Conservation (phyloP, 1,140 invertebrate genomes). For the Glossosoma conforme region DNA sequence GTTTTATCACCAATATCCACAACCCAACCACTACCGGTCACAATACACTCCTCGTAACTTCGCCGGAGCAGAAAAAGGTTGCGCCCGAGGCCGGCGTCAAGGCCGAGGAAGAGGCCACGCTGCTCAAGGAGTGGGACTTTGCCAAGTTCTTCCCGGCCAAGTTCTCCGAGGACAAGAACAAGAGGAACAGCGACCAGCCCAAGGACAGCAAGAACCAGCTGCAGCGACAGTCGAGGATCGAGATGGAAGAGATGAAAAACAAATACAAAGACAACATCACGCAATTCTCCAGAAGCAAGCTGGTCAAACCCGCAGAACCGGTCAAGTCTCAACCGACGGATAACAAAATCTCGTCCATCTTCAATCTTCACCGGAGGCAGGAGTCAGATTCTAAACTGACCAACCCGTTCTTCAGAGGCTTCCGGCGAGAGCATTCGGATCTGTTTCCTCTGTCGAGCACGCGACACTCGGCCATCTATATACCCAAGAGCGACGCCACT, state of each 20-base stretch:
- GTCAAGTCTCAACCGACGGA: slow-evolving; percentile 39
- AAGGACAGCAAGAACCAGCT: slow-evolving; percentile 39
- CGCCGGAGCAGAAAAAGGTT: neutral
- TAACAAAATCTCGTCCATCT: slow-evolving; percentile 43
- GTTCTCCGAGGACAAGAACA: slow-evolving; percentile 36
- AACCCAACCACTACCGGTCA: too few relatives aligned
- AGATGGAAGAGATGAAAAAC: slow-evolving; percentile 44
- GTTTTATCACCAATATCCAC: slow-evolving; percentile 32
- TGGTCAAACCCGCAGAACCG: slow-evolving; percentile 40
- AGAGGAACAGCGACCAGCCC: slow-evolving; percentile 41
- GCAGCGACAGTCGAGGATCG: slow-evolving; percentile 41
- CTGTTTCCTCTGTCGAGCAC: slow-evolving; percentile 66
- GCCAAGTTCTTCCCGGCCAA: slow-evolving; percentile 70
- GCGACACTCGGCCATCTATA: slow-evolving; percentile 69
- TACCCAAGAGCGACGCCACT: slow-evolving; percentile 48
- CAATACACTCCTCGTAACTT: neutral
- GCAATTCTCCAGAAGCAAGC: slow-evolving; percentile 42
- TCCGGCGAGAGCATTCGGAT: slow-evolving; percentile 75
- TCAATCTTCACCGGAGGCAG: slow-evolving; percentile 53
- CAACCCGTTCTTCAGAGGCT: slow-evolving; percentile 67
- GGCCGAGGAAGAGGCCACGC: slow-evolving; percentile 69
- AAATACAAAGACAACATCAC: slow-evolving; percentile 47
- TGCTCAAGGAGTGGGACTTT: slow-evolving; percentile 79
- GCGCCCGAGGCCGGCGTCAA: slow-evolving; percentile 52
- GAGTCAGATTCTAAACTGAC: slow-evolving; percentile 63